Base-by-base conservation (phyloP, 2,888 invertebrate genomes). In the Cremastinae sp. region DNA sequence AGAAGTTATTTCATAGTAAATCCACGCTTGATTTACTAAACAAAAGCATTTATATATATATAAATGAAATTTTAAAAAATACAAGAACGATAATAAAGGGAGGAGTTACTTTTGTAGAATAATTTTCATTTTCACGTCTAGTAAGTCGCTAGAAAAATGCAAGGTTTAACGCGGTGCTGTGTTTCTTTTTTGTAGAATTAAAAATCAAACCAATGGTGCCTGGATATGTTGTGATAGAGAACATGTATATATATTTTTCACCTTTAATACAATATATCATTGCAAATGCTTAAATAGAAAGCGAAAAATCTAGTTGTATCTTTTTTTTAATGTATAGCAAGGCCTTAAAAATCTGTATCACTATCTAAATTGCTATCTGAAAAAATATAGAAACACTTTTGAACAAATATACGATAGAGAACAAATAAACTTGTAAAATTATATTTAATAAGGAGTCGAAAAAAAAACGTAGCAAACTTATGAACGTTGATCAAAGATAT, bases 191-290 rank as follows among this genome's bases (percentile, higher is more conserved):
- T 58, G 41, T 59, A 41, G 18, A 38, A 47, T 56, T 70, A 59
- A 56, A 74, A 64, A 56, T 65, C 53, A 61, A 82, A 82, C 79
- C 79, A 75, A 82, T 80, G 83, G 84, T 85, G 84, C 83, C 83
- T 83, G 81, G 81, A 83, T 81, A 70, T 51, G 64, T 76, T 78
- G 78, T 76, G 76, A 78, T 78, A 78, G 72, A 38, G 20, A 66
- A 62, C 5, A 28, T 5, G 5, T 28, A 20, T 43, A 14, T 53
- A 62, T 78, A 68, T 70, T 75, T 64, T 74, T 51, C 56, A 68
- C 70, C 41, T 64, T 65, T 62, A 56, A 71, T 74, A 71, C 53
- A 47, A 66, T 34, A 54, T 54, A 2, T 58, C 20, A n/a, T n/a
- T n/a, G n/a, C n/a, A n/a, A n/a, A n/a, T n/a, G n/a, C n/a, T n/a